Evolutionary conservation across 2,113 vertebrate species (phyloP), one percentile per base, ranked within the genome.

Genomic region (Myocastor coypus): DNA sequence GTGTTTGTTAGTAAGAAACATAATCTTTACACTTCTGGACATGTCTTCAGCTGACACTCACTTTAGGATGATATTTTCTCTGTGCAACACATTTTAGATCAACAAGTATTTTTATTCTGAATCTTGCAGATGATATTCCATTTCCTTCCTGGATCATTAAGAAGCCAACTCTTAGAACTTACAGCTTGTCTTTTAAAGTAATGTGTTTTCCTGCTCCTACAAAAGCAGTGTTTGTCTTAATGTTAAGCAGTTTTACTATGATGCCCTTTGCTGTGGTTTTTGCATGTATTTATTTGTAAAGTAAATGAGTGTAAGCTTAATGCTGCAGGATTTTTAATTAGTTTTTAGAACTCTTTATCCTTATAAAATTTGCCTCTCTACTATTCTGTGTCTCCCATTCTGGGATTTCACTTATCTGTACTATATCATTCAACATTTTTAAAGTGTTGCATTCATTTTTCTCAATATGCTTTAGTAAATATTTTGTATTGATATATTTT

Each of bases 401-500:
- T 87, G 24, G 59, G 19, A 37, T 20, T 92, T 83, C 37, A n/a
- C 2, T 71, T 88, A 20, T 28, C 73, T 69, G 1, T 2, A 59
- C 40, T 68, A 57, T 30, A 57, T 77, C 59, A 75, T 78, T 90
- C 50, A 28, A 50, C 3, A 37, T 8, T 69, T 66, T 78, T n/a
- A 13, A 69, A 90, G 32, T 80, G 50, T 50, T 77, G 22, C 32
- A 78, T 24, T 80, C 14, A 17, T 69, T n/a, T 84, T 78, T 83
- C n/a, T 90, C 50, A 68, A 16, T 83, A 57, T 61, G 32, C 24
- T 69, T 80, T 30, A 50, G 37, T 37, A 19, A 19, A 80, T 89
- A 90, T 50, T 94, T 84, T 90, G 3, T 84, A 59, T 16, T 90
- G 64, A 68, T 32, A 52, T 57, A 17, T 78, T 84, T 89, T 78